Conservation (phyloP, 2,888 invertebrate genomes). For the Erannis defoliaria region DNA sequence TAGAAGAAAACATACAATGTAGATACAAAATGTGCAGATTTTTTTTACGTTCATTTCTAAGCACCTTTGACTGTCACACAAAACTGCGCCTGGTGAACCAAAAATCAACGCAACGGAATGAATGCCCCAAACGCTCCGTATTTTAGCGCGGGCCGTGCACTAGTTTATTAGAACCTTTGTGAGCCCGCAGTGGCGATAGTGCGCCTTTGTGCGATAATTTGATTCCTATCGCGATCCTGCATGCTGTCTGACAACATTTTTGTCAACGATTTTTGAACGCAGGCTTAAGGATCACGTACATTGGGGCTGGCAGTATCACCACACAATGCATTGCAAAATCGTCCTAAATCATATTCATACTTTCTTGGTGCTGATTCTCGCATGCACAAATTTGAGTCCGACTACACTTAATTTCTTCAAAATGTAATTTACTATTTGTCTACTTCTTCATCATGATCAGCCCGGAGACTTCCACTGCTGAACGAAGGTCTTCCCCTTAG, state of each 20-base stretch:
- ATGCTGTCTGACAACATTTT: slow-evolving; percentile 4
- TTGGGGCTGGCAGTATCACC: too few relatives aligned
- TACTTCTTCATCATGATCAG: too few relatives aligned
- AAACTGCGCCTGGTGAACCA: not conserved
- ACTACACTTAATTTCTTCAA: too few relatives aligned
- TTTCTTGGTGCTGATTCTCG: too few relatives aligned
- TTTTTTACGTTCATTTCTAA: not conserved
- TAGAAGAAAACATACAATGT: too few relatives aligned
- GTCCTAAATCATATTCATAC: too few relatives aligned
- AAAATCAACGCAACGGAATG: slow-evolving; percentile 1
- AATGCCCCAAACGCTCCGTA: slow-evolving; percentile 5
- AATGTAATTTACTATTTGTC: too few relatives aligned
- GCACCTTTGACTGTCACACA: not conserved
- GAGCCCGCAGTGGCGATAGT: not conserved
- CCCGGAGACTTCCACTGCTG: too few relatives aligned
- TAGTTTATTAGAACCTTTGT: slow-evolving; percentile 15
- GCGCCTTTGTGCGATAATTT: slow-evolving; percentile 21
- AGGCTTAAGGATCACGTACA: too few relatives aligned
- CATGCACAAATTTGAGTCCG: too few relatives aligned
- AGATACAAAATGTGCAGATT: not conserved
- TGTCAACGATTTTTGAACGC: not conserved
- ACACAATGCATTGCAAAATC: too few relatives aligned
- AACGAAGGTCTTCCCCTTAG: too few relatives aligned
- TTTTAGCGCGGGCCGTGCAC: not conserved
- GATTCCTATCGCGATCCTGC: slow-evolving; percentile 9